Conservation (phyloP, 2,888 invertebrate genomes). For the Dendrolimus houi region DNA sequence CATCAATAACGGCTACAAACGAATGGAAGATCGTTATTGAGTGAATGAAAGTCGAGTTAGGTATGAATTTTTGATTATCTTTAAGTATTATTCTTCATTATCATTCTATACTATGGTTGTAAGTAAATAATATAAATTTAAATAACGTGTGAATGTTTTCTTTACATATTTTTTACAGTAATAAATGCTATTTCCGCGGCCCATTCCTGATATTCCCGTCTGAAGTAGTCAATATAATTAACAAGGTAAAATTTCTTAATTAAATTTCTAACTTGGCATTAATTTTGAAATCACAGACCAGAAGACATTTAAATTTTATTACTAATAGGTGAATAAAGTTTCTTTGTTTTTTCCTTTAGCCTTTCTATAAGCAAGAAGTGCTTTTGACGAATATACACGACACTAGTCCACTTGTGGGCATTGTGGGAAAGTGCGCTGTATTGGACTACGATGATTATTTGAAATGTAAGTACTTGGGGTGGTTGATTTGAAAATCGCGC, state of each 20-base stretch:
- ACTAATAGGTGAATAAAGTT: not conserved
- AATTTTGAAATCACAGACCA: not conserved
- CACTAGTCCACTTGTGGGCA: slow-evolving; percentile 91
- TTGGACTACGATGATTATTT: slow-evolving; percentile 93
- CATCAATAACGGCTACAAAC: too few relatives aligned
- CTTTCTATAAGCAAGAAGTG: slow-evolving; percentile 96
- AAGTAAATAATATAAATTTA: not conserved
- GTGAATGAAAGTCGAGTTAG: too few relatives aligned
- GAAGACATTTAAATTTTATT: not conserved
- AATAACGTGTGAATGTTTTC: too few relatives aligned
- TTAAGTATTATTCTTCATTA: too few relatives aligned
- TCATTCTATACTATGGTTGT: too few relatives aligned
- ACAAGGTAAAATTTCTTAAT: slow-evolving; percentile 53
- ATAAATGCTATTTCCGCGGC: slow-evolving; percentile 94
- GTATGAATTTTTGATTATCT: too few relatives aligned
- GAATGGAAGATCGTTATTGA: too few relatives aligned
- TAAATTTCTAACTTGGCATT: not conserved
- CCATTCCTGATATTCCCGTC: slow-evolving; percentile 94
- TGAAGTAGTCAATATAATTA: slow-evolving; percentile 89
- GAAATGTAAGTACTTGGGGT: slow-evolving; percentile 78
- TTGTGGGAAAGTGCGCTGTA: slow-evolving; percentile 94
- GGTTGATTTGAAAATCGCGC: not conserved
- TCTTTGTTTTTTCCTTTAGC: slow-evolving; percentile 43
- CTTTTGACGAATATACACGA: slow-evolving; percentile 94
- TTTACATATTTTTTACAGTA: slow-evolving; percentile 70